phyloP scores from a whole-genome alignment of 2,113 vertebrate species.

The Choloepus hoffmanni region DNA sequence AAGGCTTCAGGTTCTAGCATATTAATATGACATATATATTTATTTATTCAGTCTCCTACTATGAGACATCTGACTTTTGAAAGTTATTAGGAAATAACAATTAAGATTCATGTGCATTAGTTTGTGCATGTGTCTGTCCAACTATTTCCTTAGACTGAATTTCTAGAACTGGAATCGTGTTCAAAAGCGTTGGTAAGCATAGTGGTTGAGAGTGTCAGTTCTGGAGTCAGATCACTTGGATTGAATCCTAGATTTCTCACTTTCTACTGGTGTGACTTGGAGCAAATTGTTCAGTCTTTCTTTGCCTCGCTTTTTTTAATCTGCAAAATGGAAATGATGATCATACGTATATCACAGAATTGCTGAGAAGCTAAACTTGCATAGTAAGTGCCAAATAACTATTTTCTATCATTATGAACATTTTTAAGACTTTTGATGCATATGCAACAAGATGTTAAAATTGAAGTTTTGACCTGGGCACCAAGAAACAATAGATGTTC shows the following conservation, averaged over 20 bases:
- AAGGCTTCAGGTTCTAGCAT: not conserved
- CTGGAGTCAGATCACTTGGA: not conserved
- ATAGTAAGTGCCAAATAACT: not conserved
- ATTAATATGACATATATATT: not conserved
- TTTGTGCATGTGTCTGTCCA: not conserved
- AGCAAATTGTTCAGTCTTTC: not conserved
- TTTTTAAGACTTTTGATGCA: not conserved
- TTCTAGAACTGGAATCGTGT: not conserved
- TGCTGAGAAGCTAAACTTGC: not conserved
- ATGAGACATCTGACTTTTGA: not conserved
- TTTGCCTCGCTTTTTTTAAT: not conserved
- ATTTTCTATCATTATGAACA: not conserved
- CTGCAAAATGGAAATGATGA: not conserved
- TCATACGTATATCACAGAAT: not conserved
- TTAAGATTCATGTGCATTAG: not conserved
- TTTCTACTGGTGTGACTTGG: not conserved
- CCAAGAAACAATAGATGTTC: not conserved
- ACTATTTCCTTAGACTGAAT: not conserved
- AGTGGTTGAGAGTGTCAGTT: not conserved
- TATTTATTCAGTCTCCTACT: not conserved
- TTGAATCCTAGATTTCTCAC: not conserved
- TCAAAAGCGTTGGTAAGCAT: not conserved
- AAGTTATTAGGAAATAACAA: not conserved
- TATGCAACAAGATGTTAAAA: not conserved
- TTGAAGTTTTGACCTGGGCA: not conserved